A percentile compares a stretch with the other conserved stretches of the same genome.
Evolutionary conservation across 2,797 vertebrate genomes (phyloP).

Genomic region (Hyperoplus immaculatus): DNA sequence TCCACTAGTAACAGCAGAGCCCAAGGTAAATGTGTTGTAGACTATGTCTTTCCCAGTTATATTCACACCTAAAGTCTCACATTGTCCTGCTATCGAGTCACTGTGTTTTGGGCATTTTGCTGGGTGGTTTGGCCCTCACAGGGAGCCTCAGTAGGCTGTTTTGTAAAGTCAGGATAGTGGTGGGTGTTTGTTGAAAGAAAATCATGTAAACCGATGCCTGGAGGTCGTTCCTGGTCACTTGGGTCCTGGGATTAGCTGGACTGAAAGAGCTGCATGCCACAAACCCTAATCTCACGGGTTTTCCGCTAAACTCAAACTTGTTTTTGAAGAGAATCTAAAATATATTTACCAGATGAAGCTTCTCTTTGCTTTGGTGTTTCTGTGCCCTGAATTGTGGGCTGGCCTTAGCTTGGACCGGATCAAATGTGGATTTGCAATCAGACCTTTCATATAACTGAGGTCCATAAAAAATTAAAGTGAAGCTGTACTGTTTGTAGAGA

Average conservation of each 20-base stretch:
- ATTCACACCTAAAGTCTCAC: neutral
- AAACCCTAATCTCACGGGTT: slow-evolving; percentile 32
- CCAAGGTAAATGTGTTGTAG: slow-evolving; percentile 25
- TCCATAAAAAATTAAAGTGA: neutral
- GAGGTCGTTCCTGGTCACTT: slow-evolving; percentile 58
- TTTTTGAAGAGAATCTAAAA: neutral
- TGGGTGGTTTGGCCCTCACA: slow-evolving; percentile 33
- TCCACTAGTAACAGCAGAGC: slow-evolving; percentile 53
- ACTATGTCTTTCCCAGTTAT: slow-evolving; percentile 20
- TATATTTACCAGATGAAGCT: neutral
- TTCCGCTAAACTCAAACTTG: neutral
- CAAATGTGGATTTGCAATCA: neutral
- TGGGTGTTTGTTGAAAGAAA: slow-evolving; percentile 63
- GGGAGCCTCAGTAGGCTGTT: slow-evolving; percentile 38
- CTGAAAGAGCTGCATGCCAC: slow-evolving; percentile 51
- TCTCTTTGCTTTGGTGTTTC: neutral
- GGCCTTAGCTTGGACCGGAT: slow-evolving; percentile 2
- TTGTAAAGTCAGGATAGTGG: slow-evolving; percentile 49
- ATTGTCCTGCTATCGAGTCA: slow-evolving; percentile 2
- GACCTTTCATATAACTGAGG: neutral
- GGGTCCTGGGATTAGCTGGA: slow-evolving; percentile 48
- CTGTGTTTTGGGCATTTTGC: slow-evolving; percentile 21
- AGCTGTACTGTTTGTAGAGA: slow-evolving; percentile 1
- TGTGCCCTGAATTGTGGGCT: neutral
- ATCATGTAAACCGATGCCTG: slow-evolving; percentile 67